Evolutionary conservation across 2,888 invertebrate species (phyloP).

Genomic region (Therioaphis trifolii): DNA sequence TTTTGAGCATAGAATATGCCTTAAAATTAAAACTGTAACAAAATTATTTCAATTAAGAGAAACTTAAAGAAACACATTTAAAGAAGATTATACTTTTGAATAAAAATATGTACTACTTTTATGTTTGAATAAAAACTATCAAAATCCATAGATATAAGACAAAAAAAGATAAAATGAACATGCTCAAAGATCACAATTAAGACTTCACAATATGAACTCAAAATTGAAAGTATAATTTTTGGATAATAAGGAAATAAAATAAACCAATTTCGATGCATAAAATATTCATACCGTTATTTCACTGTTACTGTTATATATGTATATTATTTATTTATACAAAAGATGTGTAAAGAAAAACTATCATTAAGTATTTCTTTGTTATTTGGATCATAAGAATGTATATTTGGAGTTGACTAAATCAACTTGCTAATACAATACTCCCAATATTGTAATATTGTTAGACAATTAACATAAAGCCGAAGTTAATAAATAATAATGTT

Average conservation of each 20-base stretch:
- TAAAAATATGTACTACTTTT: too few species aligned
- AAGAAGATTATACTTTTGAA: too few species aligned
- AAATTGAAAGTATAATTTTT: not conserved
- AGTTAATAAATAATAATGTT: constrained; percentile 56
- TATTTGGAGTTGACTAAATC: not conserved
- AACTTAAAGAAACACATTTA: too few species aligned
- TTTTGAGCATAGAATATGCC: too few species aligned
- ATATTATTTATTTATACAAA: not conserved
- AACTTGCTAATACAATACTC: constrained; percentile 43
- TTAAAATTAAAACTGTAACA: too few species aligned
- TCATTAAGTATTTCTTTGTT: not conserved
- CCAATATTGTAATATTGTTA: constrained; percentile 57
- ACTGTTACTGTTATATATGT: not conserved
- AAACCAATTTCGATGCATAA: constrained; percentile 4
- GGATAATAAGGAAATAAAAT: not conserved
- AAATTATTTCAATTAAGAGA: too few species aligned
- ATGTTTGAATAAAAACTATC: not conserved
- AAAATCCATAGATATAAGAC: not conserved
- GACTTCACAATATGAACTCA: not conserved
- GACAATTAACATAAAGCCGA: constrained; percentile 57
- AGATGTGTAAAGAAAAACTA: not conserved
- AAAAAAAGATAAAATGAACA: constrained; percentile 2
- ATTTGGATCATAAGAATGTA: not conserved
- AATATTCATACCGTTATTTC: not conserved
- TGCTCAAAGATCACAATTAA: not conserved